Evolutionary conservation across 2,888 invertebrate genomes (phyloP).

Genomic region (Eupithecia vulgata): DNA sequence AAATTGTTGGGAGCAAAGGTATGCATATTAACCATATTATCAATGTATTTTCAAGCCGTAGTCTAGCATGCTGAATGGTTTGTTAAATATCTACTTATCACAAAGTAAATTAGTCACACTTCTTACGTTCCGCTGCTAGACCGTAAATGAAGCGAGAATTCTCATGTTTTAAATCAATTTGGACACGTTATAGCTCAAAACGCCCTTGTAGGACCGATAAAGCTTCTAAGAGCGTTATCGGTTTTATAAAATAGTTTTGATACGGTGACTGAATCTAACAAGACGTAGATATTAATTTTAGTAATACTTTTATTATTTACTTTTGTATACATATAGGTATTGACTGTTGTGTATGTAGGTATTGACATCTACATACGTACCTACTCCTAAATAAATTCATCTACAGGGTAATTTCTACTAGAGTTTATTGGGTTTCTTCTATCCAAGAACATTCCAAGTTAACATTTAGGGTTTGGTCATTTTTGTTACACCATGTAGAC

Average conservation of each 20-base stretch:
- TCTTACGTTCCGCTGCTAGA: constrained; percentile 51
- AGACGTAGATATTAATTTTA: constrained; percentile 65
- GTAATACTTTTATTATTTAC: not conserved
- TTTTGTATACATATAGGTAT: no score
- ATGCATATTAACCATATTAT: not conserved
- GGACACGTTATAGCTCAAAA: constrained; percentile 44
- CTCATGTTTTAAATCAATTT: constrained; percentile 68
- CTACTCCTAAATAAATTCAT: no score
- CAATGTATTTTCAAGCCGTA: not conserved
- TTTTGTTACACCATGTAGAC: no score
- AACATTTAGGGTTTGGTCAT: no score
- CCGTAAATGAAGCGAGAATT: constrained; percentile 62
- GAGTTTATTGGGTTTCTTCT: not conserved
- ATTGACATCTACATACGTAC: no score
- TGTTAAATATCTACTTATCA: constrained; percentile 31
- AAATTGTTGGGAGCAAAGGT: not conserved
- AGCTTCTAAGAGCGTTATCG: not conserved
- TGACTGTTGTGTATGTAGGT: no score
- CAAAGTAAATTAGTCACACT: constrained; percentile 54
- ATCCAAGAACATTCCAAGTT: not conserved
- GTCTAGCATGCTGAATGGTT: constrained; percentile 18
- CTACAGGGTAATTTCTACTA: not conserved
- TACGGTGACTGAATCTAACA: constrained; percentile 74
- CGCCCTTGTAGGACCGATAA: constrained; percentile 34
- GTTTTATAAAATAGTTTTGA: constrained; percentile 58